phyloP scores from a whole-genome alignment of 2,888 invertebrate species.

The Aleiodes alternator region DNA sequence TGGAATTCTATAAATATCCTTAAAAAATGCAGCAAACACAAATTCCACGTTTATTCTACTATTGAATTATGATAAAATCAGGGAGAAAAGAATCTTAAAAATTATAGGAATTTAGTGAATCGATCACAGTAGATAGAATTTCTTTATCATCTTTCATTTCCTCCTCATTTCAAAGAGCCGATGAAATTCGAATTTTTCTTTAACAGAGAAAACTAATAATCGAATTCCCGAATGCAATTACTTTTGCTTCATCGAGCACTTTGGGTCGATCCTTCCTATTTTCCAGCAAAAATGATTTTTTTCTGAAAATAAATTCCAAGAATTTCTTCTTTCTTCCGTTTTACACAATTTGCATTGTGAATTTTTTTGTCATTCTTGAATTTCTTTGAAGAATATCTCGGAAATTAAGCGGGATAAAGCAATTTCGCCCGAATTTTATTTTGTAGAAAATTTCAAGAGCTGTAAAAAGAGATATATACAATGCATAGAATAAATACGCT shows the following conservation, averaged over 20 bases:
- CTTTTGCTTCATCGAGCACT: conserved; percentile 52
- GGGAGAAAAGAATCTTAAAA: background rate
- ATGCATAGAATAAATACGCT: too few relatives aligned
- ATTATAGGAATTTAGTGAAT: background rate
- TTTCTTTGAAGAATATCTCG: too few relatives aligned
- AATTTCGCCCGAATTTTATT: too few relatives aligned
- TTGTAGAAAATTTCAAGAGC: too few relatives aligned
- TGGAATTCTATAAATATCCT: too few relatives aligned
- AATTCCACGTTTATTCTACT: too few relatives aligned
- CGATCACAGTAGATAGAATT: conserved; percentile 13
- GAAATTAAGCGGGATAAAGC: too few relatives aligned
- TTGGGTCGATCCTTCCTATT: conserved; percentile 46
- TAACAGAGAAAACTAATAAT: conserved; percentile 62
- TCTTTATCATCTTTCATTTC: background rate
- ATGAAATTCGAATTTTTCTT: conserved; percentile 51
- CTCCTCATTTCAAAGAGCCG: conserved; percentile 1
- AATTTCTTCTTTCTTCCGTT: conserved; percentile 31
- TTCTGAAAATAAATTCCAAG: too few relatives aligned
- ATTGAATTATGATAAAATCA: too few relatives aligned
- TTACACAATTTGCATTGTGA: background rate
- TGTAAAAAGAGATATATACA: too few relatives aligned
- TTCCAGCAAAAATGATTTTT: conserved; percentile 19
- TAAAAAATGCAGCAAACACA: too few relatives aligned
- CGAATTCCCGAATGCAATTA: conserved; percentile 56
- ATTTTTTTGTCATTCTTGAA: too few relatives aligned